Conservation (phyloP, 1,140 invertebrate species). For the Ips typographus region DNA sequence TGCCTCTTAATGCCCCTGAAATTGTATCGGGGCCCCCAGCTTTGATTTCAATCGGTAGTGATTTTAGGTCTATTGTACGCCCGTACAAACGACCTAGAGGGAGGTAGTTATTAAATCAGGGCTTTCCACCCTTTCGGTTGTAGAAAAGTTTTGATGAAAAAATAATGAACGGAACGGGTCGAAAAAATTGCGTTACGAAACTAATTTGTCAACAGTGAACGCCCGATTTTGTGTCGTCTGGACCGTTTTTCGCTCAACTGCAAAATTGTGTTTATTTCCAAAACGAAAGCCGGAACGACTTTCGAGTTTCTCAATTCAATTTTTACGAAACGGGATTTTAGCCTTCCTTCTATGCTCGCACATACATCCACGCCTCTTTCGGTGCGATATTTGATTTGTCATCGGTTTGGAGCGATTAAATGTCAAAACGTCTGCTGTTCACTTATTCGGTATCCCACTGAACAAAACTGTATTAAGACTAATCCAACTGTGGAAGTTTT, state of each 20-base stretch:
- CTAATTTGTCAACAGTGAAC: conserved; percentile 11
- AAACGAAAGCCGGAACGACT: conserved; percentile 1
- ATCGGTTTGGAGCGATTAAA: no score
- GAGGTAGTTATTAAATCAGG: background rate
- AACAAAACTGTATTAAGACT: no score
- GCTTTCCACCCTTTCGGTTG: background rate
- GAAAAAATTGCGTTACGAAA: conserved; percentile 6
- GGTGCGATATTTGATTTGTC: no score
- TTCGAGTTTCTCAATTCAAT: background rate
- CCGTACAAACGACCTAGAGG: background rate
- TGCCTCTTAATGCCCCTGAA: background rate
- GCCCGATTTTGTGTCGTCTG: background rate
- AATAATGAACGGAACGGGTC: conserved; percentile 4
- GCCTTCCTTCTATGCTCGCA: no score
- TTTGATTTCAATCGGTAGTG: background rate
- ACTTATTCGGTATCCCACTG: no score
- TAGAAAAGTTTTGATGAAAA: conserved; percentile 11
- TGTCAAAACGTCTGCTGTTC: no score
- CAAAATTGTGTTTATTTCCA: conserved; percentile 4
- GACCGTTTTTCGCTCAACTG: conserved; percentile 6
- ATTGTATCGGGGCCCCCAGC: background rate
- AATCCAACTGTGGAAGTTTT: no score
- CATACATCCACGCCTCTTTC: no score
- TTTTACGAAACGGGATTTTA: background rate
- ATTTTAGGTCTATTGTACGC: background rate